These are phyloP conservation scores for Eulacestoma nigropectus DNA, from an alignment of 2,113 vertebrate species.

Conservation along the genomic window DNA sequence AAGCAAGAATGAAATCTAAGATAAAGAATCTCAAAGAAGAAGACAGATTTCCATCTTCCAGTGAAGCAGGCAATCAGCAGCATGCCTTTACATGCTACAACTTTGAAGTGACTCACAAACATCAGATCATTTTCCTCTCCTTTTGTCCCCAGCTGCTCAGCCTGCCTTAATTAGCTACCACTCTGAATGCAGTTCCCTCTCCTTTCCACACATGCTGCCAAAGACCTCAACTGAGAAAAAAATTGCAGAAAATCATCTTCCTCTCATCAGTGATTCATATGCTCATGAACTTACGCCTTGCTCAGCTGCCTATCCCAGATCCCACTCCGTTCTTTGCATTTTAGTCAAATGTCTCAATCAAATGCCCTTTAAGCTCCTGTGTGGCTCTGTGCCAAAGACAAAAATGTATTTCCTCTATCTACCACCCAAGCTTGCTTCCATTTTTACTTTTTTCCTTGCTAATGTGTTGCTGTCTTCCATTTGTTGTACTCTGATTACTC, in stretches of 20 bases:
- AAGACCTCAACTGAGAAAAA: not conserved
- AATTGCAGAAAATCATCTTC: not conserved
- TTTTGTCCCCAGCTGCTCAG: not conserved
- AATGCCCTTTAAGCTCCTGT: not conserved
- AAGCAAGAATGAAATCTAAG: not conserved
- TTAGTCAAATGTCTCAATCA: slow-evolving; percentile 38
- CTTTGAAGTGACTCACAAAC: not conserved
- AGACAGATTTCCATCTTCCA: not conserved
- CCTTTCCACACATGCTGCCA: not conserved
- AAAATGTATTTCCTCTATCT: not conserved
- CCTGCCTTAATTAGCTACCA: not conserved
- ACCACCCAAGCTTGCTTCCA: not conserved
- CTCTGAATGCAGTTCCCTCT: not conserved
- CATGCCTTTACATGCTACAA: not conserved
- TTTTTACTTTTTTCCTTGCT: not conserved
- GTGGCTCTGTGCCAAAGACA: not conserved
- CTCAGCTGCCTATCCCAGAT: not conserved
- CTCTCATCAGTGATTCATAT: not conserved
- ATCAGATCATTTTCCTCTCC: not conserved
- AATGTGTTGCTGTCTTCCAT: not conserved
- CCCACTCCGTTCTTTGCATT: not conserved
- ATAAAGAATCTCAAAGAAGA: not conserved
- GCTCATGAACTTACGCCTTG: not conserved
- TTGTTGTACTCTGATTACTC: not conserved
- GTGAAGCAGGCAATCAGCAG: not conserved